Percentiles rank a stretch among this genome's conserved stretches.
phyloP scores from a whole-genome alignment of 2,888 invertebrate genomes.

The Hydroisotoma schaefferi region DNA sequence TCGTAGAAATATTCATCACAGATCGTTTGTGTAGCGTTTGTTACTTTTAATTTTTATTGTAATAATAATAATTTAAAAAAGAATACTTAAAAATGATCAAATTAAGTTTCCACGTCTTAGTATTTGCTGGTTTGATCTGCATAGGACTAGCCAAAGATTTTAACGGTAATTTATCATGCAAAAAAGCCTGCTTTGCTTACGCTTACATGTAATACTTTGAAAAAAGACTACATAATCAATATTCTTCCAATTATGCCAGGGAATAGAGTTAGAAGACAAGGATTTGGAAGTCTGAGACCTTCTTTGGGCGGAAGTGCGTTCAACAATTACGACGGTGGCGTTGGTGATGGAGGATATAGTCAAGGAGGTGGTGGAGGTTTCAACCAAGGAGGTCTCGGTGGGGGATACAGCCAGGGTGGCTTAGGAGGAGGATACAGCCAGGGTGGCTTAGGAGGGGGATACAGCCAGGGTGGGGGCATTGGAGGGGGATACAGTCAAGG shows the following conservation, averaged over 20 bases:
- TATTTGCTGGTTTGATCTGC: constrained; percentile 13
- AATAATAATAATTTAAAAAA: too few relatives aligned
- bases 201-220: not conserved
- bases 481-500: constrained; percentile 17
- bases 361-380: constrained; percentile 12
- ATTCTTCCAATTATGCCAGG: constrained; percentile 7
- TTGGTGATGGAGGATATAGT: not conserved
- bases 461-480: constrained; percentile 24
- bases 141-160: constrained; percentile 16
- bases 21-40: too few relatives aligned
- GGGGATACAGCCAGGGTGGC: not conserved
- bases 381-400: not conserved
- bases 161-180: constrained; percentile 20
- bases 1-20: too few relatives aligned
- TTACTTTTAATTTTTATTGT: too few relatives aligned
- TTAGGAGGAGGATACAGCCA: constrained; percentile 5
- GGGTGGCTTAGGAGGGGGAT: constrained; percentile 11
- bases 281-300: constrained; percentile 27
- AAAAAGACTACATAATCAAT: not conserved
- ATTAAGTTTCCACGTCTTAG: constrained; percentile 8
- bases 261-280: constrained; percentile 18
- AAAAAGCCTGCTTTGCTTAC: too few relatives aligned
- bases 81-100: constrained; percentile 4
- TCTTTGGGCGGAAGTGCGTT: constrained; percentile 23
- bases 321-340: constrained; percentile 20